These are phyloP conservation scores for Diceros bicornis DNA, from an alignment of 2,797 vertebrate genomes.

Conservation along the genomic window DNA sequence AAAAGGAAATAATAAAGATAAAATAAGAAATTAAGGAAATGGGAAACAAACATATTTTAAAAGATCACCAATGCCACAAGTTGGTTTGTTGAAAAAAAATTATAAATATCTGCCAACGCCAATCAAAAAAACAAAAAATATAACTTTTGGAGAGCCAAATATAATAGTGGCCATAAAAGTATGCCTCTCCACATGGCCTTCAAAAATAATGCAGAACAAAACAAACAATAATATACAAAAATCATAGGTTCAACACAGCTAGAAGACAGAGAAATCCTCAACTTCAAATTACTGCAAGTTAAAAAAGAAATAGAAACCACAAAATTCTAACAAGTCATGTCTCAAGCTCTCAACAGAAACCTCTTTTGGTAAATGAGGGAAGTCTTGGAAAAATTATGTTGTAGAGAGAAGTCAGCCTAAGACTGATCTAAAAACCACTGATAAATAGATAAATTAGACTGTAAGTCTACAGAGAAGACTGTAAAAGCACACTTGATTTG, in stretches of 20 bases:
- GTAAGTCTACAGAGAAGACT: neutral
- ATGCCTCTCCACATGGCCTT: too few relatives aligned
- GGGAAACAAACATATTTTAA: neutral
- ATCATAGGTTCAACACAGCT: neutral
- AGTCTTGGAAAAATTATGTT: neutral
- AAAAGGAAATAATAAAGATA: neutral
- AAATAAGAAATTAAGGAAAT: neutral
- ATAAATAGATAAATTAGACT: neutral
- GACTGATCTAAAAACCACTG: too few relatives aligned
- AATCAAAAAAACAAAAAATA: neutral
- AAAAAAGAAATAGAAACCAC: neutral
- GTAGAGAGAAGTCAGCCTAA: neutral
- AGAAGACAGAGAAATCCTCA: neutral
- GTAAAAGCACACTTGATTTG: neutral
- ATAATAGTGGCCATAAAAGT: neutral
- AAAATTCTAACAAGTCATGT: neutral
- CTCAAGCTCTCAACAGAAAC: neutral
- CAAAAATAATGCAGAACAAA: neutral
- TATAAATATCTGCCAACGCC: neutral
- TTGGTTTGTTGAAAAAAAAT: neutral
- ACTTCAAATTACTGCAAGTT: neutral
- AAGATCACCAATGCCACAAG: neutral
- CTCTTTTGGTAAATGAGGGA: neutral
- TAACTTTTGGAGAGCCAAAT: neutral
- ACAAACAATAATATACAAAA: neutral